These are phyloP conservation scores for Tethea ocularis DNA, from an alignment of 2,888 invertebrate genomes.

Conservation along the genomic window DNA sequence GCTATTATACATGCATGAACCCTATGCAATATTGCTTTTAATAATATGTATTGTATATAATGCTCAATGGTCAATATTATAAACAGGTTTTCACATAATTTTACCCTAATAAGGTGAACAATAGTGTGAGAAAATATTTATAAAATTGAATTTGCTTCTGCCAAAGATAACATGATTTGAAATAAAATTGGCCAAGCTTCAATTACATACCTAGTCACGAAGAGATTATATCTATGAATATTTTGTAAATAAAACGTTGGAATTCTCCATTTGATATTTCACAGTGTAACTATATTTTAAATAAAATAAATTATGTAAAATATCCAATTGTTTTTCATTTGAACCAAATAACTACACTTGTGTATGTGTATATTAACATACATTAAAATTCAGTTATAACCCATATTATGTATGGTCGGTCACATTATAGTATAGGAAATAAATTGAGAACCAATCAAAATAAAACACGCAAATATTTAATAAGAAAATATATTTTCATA, in stretches of 20 bases:
- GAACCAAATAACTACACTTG: not conserved
- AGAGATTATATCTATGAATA: slow-evolving; percentile 62
- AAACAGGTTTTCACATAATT: slow-evolving; percentile 23
- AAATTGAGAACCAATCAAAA: slow-evolving; percentile 16
- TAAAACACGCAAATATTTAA: slow-evolving; percentile 31
- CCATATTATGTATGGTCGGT: too few species aligned
- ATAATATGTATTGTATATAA: slow-evolving; percentile 57
- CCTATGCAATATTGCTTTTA: slow-evolving; percentile 56
- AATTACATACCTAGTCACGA: slow-evolving; percentile 74
- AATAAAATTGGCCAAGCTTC: slow-evolving; percentile 64
- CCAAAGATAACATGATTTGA: slow-evolving; percentile 40
- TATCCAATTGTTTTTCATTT: slow-evolving; percentile 29
- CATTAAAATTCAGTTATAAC: too few species aligned
- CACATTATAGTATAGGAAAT: not conserved
- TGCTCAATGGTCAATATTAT: slow-evolving; percentile 47
- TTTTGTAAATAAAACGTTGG: slow-evolving; percentile 79
- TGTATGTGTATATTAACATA: too few species aligned
- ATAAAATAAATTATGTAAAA: slow-evolving; percentile 68
- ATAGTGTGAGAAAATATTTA: slow-evolving; percentile 28
- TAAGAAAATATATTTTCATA: slow-evolving; percentile 74
- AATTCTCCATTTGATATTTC: slow-evolving; percentile 53
- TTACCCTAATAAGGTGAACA: not conserved
- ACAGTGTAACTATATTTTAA: slow-evolving; percentile 69
- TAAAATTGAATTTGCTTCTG: slow-evolving; percentile 43
- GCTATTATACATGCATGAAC: slow-evolving; percentile 57